Percentiles rank a stretch among this genome's conserved stretches.
These are phyloP conservation scores for Otolemur crassicaudatus DNA, from an alignment of 2,797 vertebrate genomes.

Conservation along the genomic window DNA sequence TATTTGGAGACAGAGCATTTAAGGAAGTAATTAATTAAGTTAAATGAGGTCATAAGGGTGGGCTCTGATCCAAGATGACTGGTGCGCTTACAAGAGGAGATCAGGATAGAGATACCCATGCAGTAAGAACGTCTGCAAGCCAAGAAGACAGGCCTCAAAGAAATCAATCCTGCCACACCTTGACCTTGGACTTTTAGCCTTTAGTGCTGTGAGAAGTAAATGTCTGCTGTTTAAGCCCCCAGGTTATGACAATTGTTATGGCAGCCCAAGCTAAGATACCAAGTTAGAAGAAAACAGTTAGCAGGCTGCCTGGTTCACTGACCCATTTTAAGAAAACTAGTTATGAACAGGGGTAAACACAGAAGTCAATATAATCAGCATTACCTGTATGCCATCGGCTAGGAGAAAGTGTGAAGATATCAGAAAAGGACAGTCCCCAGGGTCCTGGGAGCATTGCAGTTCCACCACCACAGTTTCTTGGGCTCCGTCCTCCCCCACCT, in stretches of 20 bases:
- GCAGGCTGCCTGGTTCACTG: neutral
- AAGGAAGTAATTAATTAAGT: neutral
- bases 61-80: neutral
- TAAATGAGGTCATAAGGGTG: neutral
- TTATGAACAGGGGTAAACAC: neutral
- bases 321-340: neutral
- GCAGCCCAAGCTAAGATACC: neutral
- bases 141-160: neutral
- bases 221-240: neutral
- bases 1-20: neutral
- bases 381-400: conserved; percentile 70
- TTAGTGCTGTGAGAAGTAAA: neutral
- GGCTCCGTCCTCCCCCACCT: conserved; percentile 32
- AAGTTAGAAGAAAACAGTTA: neutral
- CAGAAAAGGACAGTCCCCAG: conserved; percentile 82
- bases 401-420: conserved; percentile 82
- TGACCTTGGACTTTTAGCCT: neutral
- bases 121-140: neutral
- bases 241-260: neutral
- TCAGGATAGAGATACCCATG: neutral
- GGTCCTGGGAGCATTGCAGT: conserved; percentile 87
- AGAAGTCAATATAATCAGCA: neutral
- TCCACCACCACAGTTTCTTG: conserved; percentile 88
- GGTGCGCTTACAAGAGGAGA: no score
- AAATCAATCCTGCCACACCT: neutral